Percentiles rank a stretch among this genome's conserved stretches.
Evolutionary conservation across 92 coral and sea anemone genomes (phyloP).

Genomic region (Pocillopora grandis): DNA sequence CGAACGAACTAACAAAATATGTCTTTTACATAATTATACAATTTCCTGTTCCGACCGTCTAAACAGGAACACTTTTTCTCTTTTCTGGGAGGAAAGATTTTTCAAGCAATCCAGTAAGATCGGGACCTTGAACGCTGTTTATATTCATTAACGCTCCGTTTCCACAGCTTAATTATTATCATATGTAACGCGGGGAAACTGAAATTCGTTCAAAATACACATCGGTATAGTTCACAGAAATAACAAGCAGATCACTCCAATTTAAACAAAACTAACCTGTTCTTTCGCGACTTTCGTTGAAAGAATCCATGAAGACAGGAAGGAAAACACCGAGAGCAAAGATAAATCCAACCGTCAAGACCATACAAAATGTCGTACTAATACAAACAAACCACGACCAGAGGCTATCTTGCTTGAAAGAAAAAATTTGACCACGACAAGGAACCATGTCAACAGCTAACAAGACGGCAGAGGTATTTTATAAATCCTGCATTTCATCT

Average conservation of each 20-base stretch:
- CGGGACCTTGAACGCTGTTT: too few species aligned
- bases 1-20: too few species aligned
- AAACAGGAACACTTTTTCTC: too few species aligned
- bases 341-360: constrained; percentile 5
- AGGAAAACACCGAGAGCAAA: constrained; percentile 4
- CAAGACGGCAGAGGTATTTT: neutral
- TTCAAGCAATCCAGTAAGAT: too few species aligned
- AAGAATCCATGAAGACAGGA: constrained; percentile 15
- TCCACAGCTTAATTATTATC: too few species aligned
- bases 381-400: constrained; percentile 35
- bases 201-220: too few species aligned
- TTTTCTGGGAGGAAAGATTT: too few species aligned
- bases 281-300: constrained; percentile 1
- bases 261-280: neutral
- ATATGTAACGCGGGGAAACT: too few species aligned
- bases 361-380: constrained; percentile 9
- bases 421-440: neutral
- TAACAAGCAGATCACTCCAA: neutral
- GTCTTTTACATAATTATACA: too few species aligned
- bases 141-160: too few species aligned
- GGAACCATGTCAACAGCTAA: neutral
- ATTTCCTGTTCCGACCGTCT: too few species aligned
- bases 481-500: neutral
- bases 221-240: neutral
- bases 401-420: constrained; percentile 19